Percentiles rank a stretch among this genome's conserved stretches.
Evolutionary conservation across 2,888 invertebrate genomes (phyloP).

Genomic region (Biston stratarius): DNA sequence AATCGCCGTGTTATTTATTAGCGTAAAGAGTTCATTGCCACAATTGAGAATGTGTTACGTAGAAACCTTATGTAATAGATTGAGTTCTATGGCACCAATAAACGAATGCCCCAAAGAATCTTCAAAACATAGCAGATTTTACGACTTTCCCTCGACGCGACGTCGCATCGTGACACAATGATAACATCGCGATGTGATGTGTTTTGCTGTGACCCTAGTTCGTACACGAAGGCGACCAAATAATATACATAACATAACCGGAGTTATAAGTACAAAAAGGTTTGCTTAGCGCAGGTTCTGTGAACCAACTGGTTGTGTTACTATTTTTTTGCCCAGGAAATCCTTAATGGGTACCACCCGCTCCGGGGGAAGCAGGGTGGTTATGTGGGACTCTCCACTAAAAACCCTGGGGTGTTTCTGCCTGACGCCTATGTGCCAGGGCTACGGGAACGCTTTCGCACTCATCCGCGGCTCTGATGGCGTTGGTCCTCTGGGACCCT

Average conservation of each 20-base stretch:
- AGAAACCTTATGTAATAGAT: neutral
- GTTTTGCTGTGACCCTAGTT: slow-evolving; percentile 2
- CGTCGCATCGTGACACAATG: slow-evolving; percentile 15
- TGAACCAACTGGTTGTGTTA: too few relatives aligned
- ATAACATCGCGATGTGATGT: slow-evolving; percentile 11
- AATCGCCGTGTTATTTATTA: neutral
- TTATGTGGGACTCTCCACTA: too few relatives aligned
- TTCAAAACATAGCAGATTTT: slow-evolving; percentile 13
- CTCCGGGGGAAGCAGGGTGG: too few relatives aligned
- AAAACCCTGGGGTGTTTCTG: too few relatives aligned
- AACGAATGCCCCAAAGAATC: neutral
- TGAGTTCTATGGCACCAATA: neutral
- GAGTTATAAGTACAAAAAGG: too few relatives aligned
- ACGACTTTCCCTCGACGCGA: slow-evolving; percentile 14
- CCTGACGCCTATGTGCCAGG: too few relatives aligned
- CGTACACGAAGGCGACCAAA: neutral
- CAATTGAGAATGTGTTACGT: neutral
- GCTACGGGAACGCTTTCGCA: too few relatives aligned
- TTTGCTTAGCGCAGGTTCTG: too few relatives aligned
- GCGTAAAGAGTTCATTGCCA: neutral
- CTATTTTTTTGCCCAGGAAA: too few relatives aligned
- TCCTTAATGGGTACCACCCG: too few relatives aligned
- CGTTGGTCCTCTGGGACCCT: too few relatives aligned
- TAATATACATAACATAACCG: neutral
- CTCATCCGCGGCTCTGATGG: too few relatives aligned